Evolutionary conservation across 2,797 vertebrate genomes (phyloP), one percentile per base, ranked within the genome.

Genomic region (Morus bassanus): DNA sequence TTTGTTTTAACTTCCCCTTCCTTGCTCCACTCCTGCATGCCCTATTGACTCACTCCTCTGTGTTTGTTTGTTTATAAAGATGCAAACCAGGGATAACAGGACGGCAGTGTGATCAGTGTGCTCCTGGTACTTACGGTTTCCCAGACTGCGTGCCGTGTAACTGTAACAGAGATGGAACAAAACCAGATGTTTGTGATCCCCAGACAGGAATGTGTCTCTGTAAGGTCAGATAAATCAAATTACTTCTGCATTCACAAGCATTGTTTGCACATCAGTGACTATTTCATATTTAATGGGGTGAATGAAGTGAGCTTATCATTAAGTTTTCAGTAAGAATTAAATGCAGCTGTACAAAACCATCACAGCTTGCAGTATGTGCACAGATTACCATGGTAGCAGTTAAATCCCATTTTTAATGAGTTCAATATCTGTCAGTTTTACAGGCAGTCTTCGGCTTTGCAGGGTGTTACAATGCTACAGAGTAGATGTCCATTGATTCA

Each of bases 1-100:
- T 33, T 53, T 53, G 33, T 70, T 85, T 80, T 83, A n/a, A 11
- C 75, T 35, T 85, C 69, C 22, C 18, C 22, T 81, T 75, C 30
- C 41, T 69, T 3, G 0, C 6, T 70, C 18, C 14, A 6, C 75
- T 88, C 57, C 28, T 68, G 15, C 33, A 18, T 70, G 37, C 12
- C 23, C 23, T 69, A 2, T 19, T 93, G 79, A 83, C 33, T 76
- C 13, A 43, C 23, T 80, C 43, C 21, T 85, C 67, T 64, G 14
- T 95, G 59, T 95, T 90, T 85, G 30, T 41, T 95, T 89, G 51
- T 78, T 95, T 33, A 25, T 94, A 37, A 93, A 99, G 99, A 28
- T 99, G 99, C 97, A 99, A 99, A 95, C 98, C 98, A 27, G 98
- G 98, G 92, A 98, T 99, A 63, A 97, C 94, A 18, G 99, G 99